These are phyloP conservation scores for Hypselothyrea guttata DNA, from an alignment of 2,888 invertebrate genomes.

Conservation along the genomic window DNA sequence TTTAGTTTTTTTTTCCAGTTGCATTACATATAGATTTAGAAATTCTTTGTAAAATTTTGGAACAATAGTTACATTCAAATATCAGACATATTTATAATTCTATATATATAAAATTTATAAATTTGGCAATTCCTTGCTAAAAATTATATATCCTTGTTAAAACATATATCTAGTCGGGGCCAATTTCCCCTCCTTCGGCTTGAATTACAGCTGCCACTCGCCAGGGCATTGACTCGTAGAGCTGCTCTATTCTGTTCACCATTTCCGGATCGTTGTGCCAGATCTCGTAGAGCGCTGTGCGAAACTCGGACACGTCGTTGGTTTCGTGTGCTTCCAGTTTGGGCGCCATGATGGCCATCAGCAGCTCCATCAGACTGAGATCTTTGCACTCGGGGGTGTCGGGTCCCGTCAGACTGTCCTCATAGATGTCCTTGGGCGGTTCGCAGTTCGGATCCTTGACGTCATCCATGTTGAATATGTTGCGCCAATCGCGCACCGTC, in stretches of 20 bases:
- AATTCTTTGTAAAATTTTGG: too few relatives aligned
- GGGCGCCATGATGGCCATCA: conserved; percentile 60
- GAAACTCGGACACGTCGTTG: conserved; percentile 52
- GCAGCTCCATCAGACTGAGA: conserved; percentile 55
- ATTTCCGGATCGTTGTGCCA: conserved; percentile 64
- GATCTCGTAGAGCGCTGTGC: conserved; percentile 50
- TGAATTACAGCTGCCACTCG: conserved; percentile 49
- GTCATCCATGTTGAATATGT: conserved; percentile 70
- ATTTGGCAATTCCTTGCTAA: too few relatives aligned
- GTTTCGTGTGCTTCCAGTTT: conserved; percentile 45
- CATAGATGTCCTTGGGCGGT: conserved; percentile 57
- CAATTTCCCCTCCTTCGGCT: conserved; percentile 39
- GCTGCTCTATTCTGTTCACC: conserved; percentile 48
- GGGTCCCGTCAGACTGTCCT: conserved; percentile 59
- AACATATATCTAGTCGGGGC: conserved; percentile 32
- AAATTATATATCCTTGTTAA: too few relatives aligned
- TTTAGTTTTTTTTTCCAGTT: too few relatives aligned
- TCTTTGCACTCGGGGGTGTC: conserved; percentile 43
- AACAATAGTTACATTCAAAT: too few relatives aligned
- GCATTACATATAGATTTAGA: too few relatives aligned
- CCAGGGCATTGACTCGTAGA: conserved; percentile 60
- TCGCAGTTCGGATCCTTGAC: conserved; percentile 13
- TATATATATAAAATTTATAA: too few relatives aligned
- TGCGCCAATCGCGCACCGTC: conserved; percentile 61
- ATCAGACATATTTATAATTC: too few relatives aligned